Evolutionary conservation across 2,113 vertebrate species (phyloP), one percentile per base, ranked within the genome.

Genomic region (Urocynchramus pylzowi): DNA sequence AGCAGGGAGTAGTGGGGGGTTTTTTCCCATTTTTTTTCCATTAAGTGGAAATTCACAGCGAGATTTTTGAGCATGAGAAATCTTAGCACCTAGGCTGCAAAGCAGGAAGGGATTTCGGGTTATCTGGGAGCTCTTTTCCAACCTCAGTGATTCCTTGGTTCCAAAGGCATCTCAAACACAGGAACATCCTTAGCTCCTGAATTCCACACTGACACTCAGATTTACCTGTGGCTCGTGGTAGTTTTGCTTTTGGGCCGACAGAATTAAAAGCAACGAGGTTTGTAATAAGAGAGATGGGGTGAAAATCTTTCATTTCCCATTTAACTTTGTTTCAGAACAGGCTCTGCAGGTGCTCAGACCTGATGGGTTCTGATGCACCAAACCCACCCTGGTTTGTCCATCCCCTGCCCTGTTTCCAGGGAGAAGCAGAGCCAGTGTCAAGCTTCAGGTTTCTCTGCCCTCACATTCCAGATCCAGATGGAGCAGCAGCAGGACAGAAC

Each of bases 151-250:
- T 61, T 22, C 53, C 24, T 15, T 41, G 45, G 17, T 42, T 63
- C 19, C 24, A 56, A 80, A 28, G 27, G 31, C 8, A 0, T 30
- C 71, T 39, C 53, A 45, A 81, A 10, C 41, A 26, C 49, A 35
- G 44, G 59, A 45, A 15, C 44, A 9, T 17, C 14, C 21, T 79
- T 13, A 33, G 10, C 75, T 12, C 42, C 1, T 21, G 53, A 52
- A 13, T 61, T 63, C 49, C 21, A 7, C 11, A 27, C n/a, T 2
- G 11, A 16, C 27, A 18, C 59, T 24, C 41, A 11, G 4, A 11
- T 37, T 44, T 20, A 9, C 1, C 0, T 10, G 2, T 12, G 41
- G 26, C 2, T 21, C 22, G 1, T 45, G 54, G 54, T 1, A 24
- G 12, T 16, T 22, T 73, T 2, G 0, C 45, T 76, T 60, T 44